A percentile compares a stretch with the other conserved stretches of the same genome.
phyloP scores from a whole-genome alignment of 2,888 invertebrate genomes.

The Chaetogeoica ovagalla region DNA sequence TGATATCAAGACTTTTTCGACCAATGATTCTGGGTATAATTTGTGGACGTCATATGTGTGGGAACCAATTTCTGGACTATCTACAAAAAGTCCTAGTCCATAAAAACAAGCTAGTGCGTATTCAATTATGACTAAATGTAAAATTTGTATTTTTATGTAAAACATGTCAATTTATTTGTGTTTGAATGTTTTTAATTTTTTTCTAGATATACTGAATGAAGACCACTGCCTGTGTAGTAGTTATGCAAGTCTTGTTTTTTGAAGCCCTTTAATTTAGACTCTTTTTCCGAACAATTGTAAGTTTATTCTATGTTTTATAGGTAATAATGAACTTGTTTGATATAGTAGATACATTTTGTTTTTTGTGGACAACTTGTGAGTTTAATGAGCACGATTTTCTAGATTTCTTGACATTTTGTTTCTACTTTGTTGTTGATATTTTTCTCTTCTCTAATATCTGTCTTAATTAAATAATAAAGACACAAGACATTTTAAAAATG shows the following conservation, averaged over 20 bases:
- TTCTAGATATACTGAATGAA: slow-evolving; percentile 31
- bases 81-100: slow-evolving; percentile 28
- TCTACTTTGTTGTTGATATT: slow-evolving; percentile 32
- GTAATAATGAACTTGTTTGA: slow-evolving; percentile 41
- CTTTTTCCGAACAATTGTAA: slow-evolving; percentile 17
- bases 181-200: neutral
- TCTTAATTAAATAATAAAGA: slow-evolving; percentile 42
- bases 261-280: slow-evolving; percentile 34
- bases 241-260: slow-evolving; percentile 35
- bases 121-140: neutral
- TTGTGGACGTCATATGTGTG: slow-evolving; percentile 49
- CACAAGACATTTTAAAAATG: slow-evolving; percentile 18
- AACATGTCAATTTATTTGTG: neutral
- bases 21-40: slow-evolving; percentile 44
- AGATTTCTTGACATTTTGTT: slow-evolving; percentile 37
- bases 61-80: slow-evolving; percentile 42
- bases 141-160: neutral
- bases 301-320: slow-evolving; percentile 33
- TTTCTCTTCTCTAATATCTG: slow-evolving; percentile 21
- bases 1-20: slow-evolving; percentile 32
- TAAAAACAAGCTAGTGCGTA: slow-evolving; percentile 20
- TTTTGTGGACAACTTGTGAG: slow-evolving; percentile 34
- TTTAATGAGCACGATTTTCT: slow-evolving; percentile 42
- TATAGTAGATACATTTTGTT: slow-evolving; percentile 41
- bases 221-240: slow-evolving; percentile 45